These are phyloP conservation scores for Actenoides hombroni DNA, from an alignment of 2,113 vertebrate genomes.

Conservation along the genomic window DNA sequence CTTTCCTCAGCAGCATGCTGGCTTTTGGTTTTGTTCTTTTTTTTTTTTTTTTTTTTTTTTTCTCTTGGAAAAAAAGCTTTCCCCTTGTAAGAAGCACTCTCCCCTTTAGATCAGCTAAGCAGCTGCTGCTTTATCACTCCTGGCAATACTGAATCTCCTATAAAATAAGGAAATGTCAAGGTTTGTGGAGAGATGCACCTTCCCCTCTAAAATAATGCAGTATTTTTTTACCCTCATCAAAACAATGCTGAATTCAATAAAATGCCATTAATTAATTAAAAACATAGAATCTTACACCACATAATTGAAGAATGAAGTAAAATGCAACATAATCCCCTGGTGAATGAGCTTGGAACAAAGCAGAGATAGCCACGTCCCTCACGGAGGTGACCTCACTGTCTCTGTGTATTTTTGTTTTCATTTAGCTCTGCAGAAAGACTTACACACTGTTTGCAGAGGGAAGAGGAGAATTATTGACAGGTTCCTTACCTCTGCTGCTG, in stretches of 20 bases:
- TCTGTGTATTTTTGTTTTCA: background rate
- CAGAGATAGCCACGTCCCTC: background rate
- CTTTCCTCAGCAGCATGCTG: background rate
- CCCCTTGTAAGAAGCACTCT: background rate
- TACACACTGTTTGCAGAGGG: background rate
- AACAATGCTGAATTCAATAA: background rate
- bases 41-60: background rate
- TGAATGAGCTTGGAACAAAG: background rate
- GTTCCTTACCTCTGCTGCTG: constrained; percentile 77
- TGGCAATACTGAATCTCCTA: background rate
- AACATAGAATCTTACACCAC: accelerated
- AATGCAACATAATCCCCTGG: background rate
- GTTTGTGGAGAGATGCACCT: background rate
- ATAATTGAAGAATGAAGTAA: background rate
- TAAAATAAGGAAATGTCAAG: background rate
- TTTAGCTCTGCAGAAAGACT: background rate
- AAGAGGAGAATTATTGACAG: background rate
- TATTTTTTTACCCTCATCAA: background rate
- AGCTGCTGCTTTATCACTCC: background rate
- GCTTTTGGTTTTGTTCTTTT: background rate
- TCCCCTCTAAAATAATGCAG: background rate
- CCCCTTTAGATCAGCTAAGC: background rate
- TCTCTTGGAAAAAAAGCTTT: background rate
- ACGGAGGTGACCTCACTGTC: background rate
- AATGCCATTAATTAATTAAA: background rate